These are phyloP conservation scores for Sebastes schlegelii DNA, from an alignment of 2,113 vertebrate genomes.

Conservation along the genomic window DNA sequence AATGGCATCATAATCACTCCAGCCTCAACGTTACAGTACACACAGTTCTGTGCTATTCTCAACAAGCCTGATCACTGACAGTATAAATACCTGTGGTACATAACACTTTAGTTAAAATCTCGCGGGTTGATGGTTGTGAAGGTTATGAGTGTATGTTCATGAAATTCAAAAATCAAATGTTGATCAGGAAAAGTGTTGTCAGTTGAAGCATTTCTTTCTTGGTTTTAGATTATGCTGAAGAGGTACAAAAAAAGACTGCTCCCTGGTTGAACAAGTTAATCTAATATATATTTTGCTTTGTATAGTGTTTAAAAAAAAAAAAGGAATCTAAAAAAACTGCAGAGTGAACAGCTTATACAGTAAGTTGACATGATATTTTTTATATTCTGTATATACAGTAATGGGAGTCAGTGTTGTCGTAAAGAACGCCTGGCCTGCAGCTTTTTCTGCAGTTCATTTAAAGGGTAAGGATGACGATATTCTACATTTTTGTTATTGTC, in stretches of 20 bases:
- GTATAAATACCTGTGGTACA: slow-evolving; percentile 4
- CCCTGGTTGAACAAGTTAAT: not conserved
- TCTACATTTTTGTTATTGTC: slow-evolving; percentile 1
- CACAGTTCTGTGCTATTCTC: not conserved
- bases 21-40: not conserved
- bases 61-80: not conserved
- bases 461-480: not conserved
- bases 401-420: not conserved
- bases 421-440: not conserved
- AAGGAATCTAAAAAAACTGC: not conserved
- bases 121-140: not conserved
- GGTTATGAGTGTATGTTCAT: not conserved
- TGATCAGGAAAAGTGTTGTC: not conserved
- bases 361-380: slow-evolving; percentile 4
- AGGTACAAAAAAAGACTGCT: slow-evolving; percentile 64
- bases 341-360: not conserved
- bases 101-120: slow-evolving; percentile 20
- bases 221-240: not conserved
- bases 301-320: not conserved
- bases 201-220: not conserved
- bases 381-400: slow-evolving; percentile 21
- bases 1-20: slow-evolving; percentile 1
- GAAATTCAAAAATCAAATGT: not conserved
- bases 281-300: not conserved
- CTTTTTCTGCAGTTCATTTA: not conserved